phyloP scores from a whole-genome alignment of 2,113 vertebrate genomes.

The Romanogobio albipinnatus region DNA sequence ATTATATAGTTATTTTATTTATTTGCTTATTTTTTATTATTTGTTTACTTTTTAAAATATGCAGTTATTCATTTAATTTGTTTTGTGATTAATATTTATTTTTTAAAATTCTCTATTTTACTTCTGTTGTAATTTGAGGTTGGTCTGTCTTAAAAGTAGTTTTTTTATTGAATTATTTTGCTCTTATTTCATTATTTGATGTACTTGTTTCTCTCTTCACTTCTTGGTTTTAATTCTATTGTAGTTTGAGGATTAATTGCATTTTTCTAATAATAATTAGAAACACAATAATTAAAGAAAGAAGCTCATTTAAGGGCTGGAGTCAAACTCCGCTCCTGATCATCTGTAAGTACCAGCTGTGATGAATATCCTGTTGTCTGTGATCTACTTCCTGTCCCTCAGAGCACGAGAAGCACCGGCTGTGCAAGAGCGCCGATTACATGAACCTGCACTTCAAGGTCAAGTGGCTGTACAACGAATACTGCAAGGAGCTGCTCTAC shows the following conservation, averaged over 20 bases:
- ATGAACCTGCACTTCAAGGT: conserved; percentile 99
- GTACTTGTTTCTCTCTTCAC: not conserved
- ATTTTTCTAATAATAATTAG: not conserved
- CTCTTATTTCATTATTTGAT: not conserved
- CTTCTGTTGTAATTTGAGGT: not conserved
- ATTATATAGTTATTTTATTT: no score
- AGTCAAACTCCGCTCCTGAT: not conserved
- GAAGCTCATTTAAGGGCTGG: not conserved
- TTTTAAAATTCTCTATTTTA: not conserved
- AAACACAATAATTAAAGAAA: no score
- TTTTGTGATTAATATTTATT: not conserved
- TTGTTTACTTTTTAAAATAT: no score
- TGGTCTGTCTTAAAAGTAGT: no score
- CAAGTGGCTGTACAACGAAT: conserved; percentile 98
- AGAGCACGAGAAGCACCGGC: conserved; percentile 93
- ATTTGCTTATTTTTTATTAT: no score
- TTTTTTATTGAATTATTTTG: not conserved
- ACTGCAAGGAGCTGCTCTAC: conserved; percentile 88
- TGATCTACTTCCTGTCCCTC: conserved; percentile 46
- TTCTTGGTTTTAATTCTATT: not conserved
- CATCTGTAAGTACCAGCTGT: not conserved
- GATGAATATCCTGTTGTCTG: not conserved
- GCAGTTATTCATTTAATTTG: no score
- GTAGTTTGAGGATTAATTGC: not conserved
- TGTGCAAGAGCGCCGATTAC: conserved; percentile 98